Evolutionary conservation across 2,113 vertebrate species (phyloP), one percentile per base, ranked within the genome.

Genomic region (Phalacrocorax brasilianus): DNA sequence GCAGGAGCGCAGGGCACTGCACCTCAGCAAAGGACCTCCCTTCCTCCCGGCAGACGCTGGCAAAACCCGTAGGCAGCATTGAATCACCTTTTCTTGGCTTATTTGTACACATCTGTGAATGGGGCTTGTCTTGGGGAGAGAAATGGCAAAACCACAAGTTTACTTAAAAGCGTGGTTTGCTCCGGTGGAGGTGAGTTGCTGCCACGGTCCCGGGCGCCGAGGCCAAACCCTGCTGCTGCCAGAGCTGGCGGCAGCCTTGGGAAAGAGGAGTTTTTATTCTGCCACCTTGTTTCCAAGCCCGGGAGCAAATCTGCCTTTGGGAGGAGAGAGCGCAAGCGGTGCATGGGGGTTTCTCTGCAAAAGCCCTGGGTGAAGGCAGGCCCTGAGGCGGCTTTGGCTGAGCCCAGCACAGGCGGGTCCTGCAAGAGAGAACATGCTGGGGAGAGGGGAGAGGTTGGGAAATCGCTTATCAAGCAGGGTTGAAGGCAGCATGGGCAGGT

Each of bases 1-100:
- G 97, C 97, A 97, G 97, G 95, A 67, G 71, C 90, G 6, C 8
- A 8, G 52, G 35, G 53, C 70, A 5, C 35, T 23, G 63, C 27
- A 21, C 35, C 70, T 13, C 91, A 95, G 96, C 92, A 95, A 75
- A 96, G 96, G 97, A 92, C 97, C 97, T 97, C 97, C 96, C 94
- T 89, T 97, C 55, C 97, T 65, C 33, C 79, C 8, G 32, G 67
- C 65, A 56, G 38, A 33, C 38, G 4, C 65, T 44, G 67, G 53
- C 33, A 86, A 44, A 82, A 49, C 27, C 40, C 9, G 1, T 3
- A 33, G 73, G 61, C 61, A 86, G 24, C 3, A 2, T 12, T 15
- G n/a, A 45, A 44, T 85, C 6, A 2, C 24, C 66, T 88, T 61
- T 33, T 10, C 70, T 84, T 80, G 67, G 33, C 49, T 78, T 20